phyloP scores from a whole-genome alignment of 2,888 invertebrate species.

The Caenorhabditis sp. region DNA sequence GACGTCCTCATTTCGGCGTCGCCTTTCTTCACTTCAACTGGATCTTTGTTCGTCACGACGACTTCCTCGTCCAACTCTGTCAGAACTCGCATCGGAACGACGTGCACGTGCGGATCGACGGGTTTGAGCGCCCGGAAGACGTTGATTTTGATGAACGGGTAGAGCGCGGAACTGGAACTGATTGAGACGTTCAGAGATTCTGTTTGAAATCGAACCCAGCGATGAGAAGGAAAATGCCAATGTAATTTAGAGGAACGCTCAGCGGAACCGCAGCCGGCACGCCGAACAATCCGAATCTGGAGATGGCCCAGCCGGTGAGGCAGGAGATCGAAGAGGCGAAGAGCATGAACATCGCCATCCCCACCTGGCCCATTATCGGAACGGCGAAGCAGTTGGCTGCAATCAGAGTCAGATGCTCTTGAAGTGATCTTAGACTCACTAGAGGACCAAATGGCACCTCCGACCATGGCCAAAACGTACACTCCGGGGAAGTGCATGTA shows the following conservation, averaged over 20 bases:
- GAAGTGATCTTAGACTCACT: slow-evolving; percentile 12
- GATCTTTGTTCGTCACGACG: too few relatives aligned
- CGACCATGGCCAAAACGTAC: slow-evolving; percentile 23
- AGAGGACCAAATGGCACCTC: slow-evolving; percentile 30
- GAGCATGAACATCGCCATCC: slow-evolving; percentile 42
- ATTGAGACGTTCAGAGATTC: too few relatives aligned
- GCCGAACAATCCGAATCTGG: slow-evolving; percentile 39
- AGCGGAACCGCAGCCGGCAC: slow-evolving; percentile 15
- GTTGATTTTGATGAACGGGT: slow-evolving; percentile 37
- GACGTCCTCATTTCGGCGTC: slow-evolving; percentile 9
- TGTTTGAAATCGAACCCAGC: not conserved
- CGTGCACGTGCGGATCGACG: slow-evolving; percentile 4
- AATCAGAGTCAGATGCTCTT: too few relatives aligned
- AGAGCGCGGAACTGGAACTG: slow-evolving; percentile 16
- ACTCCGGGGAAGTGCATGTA: slow-evolving; percentile 29
- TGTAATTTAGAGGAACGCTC: slow-evolving; percentile 28
- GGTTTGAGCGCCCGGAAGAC: slow-evolving; percentile 10
- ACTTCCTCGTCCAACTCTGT: too few relatives aligned
- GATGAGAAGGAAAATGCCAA: slow-evolving; percentile 16
- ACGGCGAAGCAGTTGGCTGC: slow-evolving; percentile 39
- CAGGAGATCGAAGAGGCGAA: slow-evolving; percentile 35
- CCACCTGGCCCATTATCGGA: slow-evolving; percentile 26
- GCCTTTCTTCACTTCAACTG: not conserved
- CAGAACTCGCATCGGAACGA: slow-evolving; percentile 29
- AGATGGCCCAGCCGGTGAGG: slow-evolving; percentile 36